Evolutionary conservation across 2,888 invertebrate genomes (phyloP).

Genomic region (Drosophila rellima): DNA sequence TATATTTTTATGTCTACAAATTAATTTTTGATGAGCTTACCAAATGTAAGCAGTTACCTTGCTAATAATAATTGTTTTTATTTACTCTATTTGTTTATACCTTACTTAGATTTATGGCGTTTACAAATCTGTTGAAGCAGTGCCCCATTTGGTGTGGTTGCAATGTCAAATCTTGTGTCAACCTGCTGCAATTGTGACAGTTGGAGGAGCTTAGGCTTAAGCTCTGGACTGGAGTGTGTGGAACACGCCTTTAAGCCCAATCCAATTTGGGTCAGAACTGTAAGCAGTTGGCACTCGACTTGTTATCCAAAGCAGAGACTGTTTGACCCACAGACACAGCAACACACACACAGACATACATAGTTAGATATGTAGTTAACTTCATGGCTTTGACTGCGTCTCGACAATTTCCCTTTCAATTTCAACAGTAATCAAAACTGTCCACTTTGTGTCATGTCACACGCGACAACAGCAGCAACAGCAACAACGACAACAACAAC

Average conservation of each 20-base stretch:
- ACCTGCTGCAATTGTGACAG: conserved; percentile 60
- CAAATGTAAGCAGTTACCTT: neutral
- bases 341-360: conserved; percentile 34
- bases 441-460: conserved; percentile 79
- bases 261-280: conserved; percentile 64
- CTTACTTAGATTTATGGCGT: conserved; percentile 7
- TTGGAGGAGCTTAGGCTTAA: conserved; percentile 52
- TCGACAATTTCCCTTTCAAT: conserved; percentile 78
- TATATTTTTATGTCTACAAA: neutral
- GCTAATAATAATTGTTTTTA: too few relatives aligned
- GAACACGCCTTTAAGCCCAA: conserved; percentile 56
- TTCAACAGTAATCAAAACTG: conserved; percentile 79
- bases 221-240: conserved; percentile 19
- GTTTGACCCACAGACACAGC: conserved; percentile 65
- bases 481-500: conserved; percentile 18
- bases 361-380: conserved; percentile 25
- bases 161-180: conserved; percentile 44
- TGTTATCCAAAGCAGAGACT: conserved; percentile 45
- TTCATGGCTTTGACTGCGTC: conserved; percentile 57
- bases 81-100: neutral
- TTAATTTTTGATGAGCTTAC: neutral
- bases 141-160: conserved; percentile 29
- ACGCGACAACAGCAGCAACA: conserved; percentile 68
- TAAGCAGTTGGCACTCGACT: conserved; percentile 43
- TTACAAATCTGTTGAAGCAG: conserved; percentile 11